A percentile compares a stretch with the other conserved stretches of the same genome.
These are phyloP conservation scores for Saturnia japonica DNA, from an alignment of 2,888 invertebrate species.

Conservation along the genomic window DNA sequence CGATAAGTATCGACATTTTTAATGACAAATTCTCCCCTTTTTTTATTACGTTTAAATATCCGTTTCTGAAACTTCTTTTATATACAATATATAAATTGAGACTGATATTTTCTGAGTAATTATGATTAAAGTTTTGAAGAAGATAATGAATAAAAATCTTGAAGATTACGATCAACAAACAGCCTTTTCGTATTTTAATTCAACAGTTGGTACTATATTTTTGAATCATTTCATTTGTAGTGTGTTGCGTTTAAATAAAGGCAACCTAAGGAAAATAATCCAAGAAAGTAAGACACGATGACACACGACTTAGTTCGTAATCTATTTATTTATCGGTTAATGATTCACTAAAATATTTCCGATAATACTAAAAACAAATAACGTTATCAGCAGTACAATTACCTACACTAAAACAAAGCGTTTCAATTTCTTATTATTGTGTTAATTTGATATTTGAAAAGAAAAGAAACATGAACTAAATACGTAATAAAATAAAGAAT, in stretches of 20 bases:
- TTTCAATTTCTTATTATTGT: not conserved
- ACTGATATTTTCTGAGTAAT: not conserved
- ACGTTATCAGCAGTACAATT: slow-evolving; percentile 30
- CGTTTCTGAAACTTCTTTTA: not conserved
- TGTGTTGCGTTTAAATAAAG: not conserved
- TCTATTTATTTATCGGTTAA: slow-evolving; percentile 26
- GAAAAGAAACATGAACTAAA: not conserved
- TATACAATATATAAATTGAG: not conserved
- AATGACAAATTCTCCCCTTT: not conserved
- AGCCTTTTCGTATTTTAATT: too few relatives aligned
- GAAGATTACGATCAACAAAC: too few relatives aligned
- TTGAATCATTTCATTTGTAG: too few relatives aligned
- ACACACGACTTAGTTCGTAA: not conserved
- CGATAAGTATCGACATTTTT: slow-evolving; percentile 21
- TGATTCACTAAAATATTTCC: slow-evolving; percentile 28
- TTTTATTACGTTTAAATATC: not conserved
- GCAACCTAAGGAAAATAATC: not conserved
- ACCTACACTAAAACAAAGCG: slow-evolving; percentile 26
- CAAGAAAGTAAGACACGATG: not conserved
- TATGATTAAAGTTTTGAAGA: not conserved
- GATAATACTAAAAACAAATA: slow-evolving; percentile 32
- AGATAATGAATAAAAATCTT: too few relatives aligned
- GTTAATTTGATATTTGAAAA: not conserved
- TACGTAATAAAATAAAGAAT: not conserved
- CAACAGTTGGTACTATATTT: too few relatives aligned